phyloP scores from a whole-genome alignment of 2,888 invertebrate genomes.

The Lycophotia porphyrea region DNA sequence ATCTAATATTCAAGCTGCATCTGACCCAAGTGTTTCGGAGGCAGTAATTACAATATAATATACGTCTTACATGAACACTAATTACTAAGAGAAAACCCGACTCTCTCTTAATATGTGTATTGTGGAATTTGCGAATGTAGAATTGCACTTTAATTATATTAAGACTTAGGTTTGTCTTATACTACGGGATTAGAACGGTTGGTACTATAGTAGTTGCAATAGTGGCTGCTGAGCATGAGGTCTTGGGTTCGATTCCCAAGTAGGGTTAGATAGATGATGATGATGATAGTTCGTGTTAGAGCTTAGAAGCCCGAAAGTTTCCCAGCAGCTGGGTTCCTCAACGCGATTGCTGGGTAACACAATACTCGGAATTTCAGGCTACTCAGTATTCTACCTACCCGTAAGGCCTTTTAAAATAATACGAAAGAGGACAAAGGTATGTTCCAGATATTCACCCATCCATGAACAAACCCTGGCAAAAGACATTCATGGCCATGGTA shows the following conservation, averaged over 20 bases:
- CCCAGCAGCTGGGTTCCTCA: too few species aligned
- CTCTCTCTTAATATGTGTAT: constrained; percentile 3
- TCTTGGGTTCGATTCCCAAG: too few species aligned
- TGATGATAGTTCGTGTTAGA: too few species aligned
- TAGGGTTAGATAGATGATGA: too few species aligned
- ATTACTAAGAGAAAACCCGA: constrained; percentile 20
- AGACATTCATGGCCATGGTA: neutral
- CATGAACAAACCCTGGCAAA: neutral
- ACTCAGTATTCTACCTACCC: too few species aligned
- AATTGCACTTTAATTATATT: constrained; percentile 30
- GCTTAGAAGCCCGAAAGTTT: too few species aligned
- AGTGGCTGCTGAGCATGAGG: too few species aligned
- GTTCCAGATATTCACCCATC: neutral
- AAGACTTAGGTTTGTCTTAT: neutral
- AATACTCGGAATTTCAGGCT: too few species aligned
- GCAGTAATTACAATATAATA: constrained; percentile 19
- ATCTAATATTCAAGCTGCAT: constrained; percentile 16
- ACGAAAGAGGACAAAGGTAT: neutral
- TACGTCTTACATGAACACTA: constrained; percentile 9
- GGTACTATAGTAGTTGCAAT: too few species aligned
- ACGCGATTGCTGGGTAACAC: too few species aligned
- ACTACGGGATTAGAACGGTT: too few species aligned
- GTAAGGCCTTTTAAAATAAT: too few species aligned
- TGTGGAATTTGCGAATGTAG: neutral
- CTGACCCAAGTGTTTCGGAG: neutral